phyloP scores from a whole-genome alignment of 1,140 invertebrate species.

The Thaumetopoea pityocampa region DNA sequence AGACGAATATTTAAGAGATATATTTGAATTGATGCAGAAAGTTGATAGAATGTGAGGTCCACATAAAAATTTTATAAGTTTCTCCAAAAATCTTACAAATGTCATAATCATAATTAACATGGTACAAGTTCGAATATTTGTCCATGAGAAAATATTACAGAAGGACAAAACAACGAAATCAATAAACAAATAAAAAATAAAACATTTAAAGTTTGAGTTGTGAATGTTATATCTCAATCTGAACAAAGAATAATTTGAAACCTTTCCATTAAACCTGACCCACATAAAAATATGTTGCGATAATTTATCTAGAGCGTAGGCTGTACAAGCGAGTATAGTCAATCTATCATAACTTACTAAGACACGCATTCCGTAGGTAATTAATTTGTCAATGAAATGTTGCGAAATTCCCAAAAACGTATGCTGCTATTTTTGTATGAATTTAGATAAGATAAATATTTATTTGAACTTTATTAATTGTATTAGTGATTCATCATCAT shows the following conservation, averaged over 20 bases:
- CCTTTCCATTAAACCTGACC: constrained; percentile 21
- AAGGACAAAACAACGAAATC: no score
- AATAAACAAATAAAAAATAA: no score
- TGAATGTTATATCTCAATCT: neutral
- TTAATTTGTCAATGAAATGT: constrained; percentile 7
- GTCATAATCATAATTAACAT: constrained; percentile 2
- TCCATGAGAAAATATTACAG: neutral
- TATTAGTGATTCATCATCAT: no score
- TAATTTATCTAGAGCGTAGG: constrained; percentile 4
- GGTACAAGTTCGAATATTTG: neutral
- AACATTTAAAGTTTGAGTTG: no score
- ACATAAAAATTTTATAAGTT: no score
- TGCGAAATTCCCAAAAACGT: constrained; percentile 6
- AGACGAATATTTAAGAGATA: no score
- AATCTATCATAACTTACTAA: constrained; percentile 8
- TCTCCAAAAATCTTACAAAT: no score
- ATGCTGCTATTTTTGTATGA: constrained; percentile 5
- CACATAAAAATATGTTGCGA: constrained; percentile 6
- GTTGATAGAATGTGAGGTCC: no score
- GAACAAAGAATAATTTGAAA: neutral
- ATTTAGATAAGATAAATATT: no score
- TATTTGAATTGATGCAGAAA: no score
- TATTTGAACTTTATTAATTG: no score
- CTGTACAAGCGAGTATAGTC: neutral
- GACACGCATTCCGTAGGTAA: constrained; percentile 2